Evolutionary conservation across 2,113 vertebrate species (phyloP).

Genomic region (Leptocoma aspasia): DNA sequence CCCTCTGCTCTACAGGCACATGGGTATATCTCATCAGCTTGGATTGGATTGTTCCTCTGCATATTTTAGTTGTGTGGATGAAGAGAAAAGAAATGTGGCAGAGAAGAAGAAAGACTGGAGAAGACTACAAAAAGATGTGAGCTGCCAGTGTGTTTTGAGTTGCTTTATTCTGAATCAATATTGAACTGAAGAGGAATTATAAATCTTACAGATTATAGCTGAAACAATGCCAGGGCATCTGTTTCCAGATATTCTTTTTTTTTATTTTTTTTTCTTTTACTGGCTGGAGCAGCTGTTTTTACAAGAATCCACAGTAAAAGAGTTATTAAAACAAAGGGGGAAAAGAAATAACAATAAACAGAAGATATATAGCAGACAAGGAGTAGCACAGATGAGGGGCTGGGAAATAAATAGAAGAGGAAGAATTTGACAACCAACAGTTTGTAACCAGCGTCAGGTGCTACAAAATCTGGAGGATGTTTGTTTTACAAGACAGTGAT

Average conservation of each 20-base stretch:
- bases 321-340: conserved; percentile 67
- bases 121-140: background rate
- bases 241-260: conserved; percentile 39
- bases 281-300: conserved; percentile 67
- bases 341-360: conserved; percentile 41
- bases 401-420: conserved; percentile 34
- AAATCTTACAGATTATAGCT: conserved; percentile 60
- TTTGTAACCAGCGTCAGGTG: conserved; percentile 25
- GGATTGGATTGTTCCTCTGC: background rate
- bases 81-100: conserved; percentile 7
- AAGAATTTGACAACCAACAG: conserved; percentile 9
- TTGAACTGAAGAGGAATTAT: conserved; percentile 57
- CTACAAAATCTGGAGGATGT: conserved; percentile 53
- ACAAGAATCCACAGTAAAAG: conserved; percentile 66
- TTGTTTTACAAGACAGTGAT: conserved; percentile 52
- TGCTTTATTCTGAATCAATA: conserved; percentile 66
- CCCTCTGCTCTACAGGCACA: background rate
- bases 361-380: conserved; percentile 52
- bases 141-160: conserved; percentile 34
- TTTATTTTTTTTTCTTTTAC: conserved; percentile 24
- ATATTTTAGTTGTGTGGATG: background rate
- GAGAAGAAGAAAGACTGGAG: background rate
- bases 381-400: background rate
- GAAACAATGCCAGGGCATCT: conserved; percentile 61
- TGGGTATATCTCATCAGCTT: background rate